phyloP scores from a whole-genome alignment of 2,797 vertebrate genomes.

The Xerus rutilus region DNA sequence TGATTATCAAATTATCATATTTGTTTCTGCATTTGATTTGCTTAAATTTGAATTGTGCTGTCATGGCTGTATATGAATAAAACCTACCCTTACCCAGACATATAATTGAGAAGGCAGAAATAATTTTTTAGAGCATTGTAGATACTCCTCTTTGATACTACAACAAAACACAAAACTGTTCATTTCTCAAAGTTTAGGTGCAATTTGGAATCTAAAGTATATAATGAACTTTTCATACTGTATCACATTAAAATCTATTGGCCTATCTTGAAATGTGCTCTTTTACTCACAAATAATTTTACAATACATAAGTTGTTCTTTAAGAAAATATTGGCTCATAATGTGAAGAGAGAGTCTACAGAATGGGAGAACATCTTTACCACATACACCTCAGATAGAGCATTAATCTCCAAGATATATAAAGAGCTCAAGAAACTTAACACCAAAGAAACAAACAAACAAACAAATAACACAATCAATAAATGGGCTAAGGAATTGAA shows the following conservation, averaged over 20 bases:
- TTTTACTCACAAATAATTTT: neutral
- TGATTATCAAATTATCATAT: neutral
- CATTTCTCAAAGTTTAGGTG: neutral
- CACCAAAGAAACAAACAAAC: too few species aligned
- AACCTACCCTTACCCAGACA: neutral
- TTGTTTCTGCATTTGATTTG: neutral
- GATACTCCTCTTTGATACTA: neutral
- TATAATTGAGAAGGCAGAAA: neutral
- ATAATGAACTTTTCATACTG: neutral
- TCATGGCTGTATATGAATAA: neutral
- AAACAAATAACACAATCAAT: too few species aligned
- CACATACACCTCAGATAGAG: too few species aligned
- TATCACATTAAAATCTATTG: neutral
- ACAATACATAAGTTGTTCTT: neutral
- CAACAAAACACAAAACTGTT: neutral
- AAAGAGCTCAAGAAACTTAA: too few species aligned
- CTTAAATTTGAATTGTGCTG: neutral
- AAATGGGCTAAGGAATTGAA: too few species aligned
- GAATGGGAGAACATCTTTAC: too few species aligned
- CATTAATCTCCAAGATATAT: too few species aligned
- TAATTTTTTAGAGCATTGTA: neutral
- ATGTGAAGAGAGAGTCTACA: too few species aligned
- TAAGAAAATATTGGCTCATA: neutral
- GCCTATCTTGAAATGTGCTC: neutral
- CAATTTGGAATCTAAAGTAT: neutral